Conservation (phyloP, 2,888 invertebrate genomes). For the Macrosoma leucophasiata region DNA sequence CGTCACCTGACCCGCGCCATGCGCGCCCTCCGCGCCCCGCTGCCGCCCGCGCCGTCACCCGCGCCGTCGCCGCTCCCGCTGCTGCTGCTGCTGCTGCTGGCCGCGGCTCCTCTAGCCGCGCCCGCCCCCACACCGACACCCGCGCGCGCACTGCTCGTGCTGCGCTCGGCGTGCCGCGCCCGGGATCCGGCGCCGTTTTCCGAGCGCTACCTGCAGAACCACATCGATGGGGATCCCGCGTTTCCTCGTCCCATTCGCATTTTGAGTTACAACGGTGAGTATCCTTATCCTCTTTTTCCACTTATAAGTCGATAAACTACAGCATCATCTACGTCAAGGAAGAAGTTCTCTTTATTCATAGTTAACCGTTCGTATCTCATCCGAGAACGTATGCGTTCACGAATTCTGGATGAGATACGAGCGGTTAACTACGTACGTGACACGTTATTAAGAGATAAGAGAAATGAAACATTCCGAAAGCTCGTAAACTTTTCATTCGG, state of each 20-base stretch:
- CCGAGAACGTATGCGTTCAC: too few species aligned
- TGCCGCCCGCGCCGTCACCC: slow-evolving; percentile 24
- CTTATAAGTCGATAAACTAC: too few species aligned
- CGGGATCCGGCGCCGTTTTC: slow-evolving; percentile 21
- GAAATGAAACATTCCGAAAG: too few species aligned
- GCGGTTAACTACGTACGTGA: too few species aligned
- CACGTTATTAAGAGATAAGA: too few species aligned
- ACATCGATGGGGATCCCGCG: slow-evolving; percentile 10
- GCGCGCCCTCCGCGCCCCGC: slow-evolving; percentile 45
- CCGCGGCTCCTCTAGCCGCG: slow-evolving; percentile 15
- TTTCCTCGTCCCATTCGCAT: slow-evolving; percentile 26
- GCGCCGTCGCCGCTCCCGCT: slow-evolving; percentile 24
- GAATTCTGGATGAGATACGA: too few species aligned
- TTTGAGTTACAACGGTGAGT: slow-evolving; percentile 34
- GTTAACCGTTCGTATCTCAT: too few species aligned
- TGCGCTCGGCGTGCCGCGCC: slow-evolving; percentile 41
- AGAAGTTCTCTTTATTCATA: too few species aligned
- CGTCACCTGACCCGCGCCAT: slow-evolving; percentile 22
- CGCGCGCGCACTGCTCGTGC: slow-evolving; percentile 40
- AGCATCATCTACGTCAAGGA: too few species aligned
- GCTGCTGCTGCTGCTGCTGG: slow-evolving; percentile 33
- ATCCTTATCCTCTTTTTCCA: too few species aligned
- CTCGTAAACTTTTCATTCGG: too few species aligned
- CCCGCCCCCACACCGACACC: slow-evolving; percentile 19
- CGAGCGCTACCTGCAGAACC: slow-evolving; percentile 19